A percentile compares a stretch with the other conserved stretches of the same genome.
Conservation (phyloP, 2,888 invertebrate species). For the Hipparchia sbordonii region DNA sequence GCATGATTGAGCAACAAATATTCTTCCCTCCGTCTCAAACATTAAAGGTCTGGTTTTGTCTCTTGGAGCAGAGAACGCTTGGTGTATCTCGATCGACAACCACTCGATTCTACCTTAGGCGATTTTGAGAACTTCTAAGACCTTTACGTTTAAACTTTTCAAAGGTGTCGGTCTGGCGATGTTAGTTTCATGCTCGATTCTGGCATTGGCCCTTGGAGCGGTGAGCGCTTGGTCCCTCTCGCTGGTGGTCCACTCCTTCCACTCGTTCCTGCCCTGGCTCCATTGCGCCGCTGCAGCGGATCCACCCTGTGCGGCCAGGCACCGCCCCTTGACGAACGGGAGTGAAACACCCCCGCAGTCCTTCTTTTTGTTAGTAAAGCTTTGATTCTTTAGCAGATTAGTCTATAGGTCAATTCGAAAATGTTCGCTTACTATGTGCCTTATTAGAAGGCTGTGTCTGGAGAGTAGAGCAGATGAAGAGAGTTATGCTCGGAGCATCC, state of each 20-base stretch:
- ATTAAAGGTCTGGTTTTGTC: constrained; percentile 67
- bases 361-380: constrained; percentile 67
- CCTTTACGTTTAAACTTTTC: background rate
- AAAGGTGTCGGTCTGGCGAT: constrained; percentile 70
- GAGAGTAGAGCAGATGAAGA: too few species aligned
- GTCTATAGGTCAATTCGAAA: too few species aligned
- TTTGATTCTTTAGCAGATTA: background rate
- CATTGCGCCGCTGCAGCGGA: constrained; percentile 68
- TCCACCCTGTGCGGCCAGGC: constrained; percentile 71
- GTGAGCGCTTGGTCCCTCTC: constrained; percentile 69
- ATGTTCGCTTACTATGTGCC: too few species aligned
- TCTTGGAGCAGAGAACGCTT: constrained; percentile 62
- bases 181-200: constrained; percentile 59
- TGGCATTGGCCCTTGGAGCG: constrained; percentile 61
- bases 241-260: constrained; percentile 66
- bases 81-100: constrained; percentile 49
- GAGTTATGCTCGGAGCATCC: too few species aligned
- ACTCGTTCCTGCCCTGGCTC: constrained; percentile 74
- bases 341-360: constrained; percentile 71
- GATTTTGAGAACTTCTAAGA: background rate
- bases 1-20: too few species aligned
- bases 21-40: too few species aligned
- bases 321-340: constrained; percentile 59
- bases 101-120: background rate
- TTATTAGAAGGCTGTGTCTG: too few species aligned